phyloP scores from a whole-genome alignment of 2,113 vertebrate species.

The Astatotilapia flaviijosephi region DNA sequence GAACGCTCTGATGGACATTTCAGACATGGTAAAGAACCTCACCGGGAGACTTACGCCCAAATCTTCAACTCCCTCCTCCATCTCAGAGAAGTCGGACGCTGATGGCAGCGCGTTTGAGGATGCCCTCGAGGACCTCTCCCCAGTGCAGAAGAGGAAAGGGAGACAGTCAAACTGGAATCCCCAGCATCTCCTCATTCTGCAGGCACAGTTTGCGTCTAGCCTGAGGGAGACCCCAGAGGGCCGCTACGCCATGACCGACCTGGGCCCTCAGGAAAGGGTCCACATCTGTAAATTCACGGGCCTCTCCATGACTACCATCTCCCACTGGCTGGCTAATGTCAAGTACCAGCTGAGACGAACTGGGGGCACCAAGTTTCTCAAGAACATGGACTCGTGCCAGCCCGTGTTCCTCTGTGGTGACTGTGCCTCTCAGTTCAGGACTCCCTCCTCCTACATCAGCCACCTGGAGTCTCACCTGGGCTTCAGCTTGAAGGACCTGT shows the following conservation, averaged over 20 bases:
- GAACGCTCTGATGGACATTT: constrained; percentile 97
- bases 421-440: constrained; percentile 99
- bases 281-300: constrained; percentile 99
- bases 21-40: constrained; percentile 99
- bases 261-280: constrained; percentile 97
- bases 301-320: constrained; percentile 99
- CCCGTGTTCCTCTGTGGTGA: constrained; percentile 99
- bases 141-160: constrained; percentile 95
- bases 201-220: constrained; percentile 96
- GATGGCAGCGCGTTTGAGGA: constrained; percentile 96
- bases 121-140: constrained; percentile 90
- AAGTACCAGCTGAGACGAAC: constrained; percentile 99
- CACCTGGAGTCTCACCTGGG: constrained; percentile 98
- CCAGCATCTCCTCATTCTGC: constrained; percentile 96
- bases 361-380: constrained; percentile 98
- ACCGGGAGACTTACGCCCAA: constrained; percentile 95
- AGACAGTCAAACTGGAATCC: constrained; percentile 99
- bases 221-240: constrained; percentile 93
- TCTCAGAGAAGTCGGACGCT: constrained; percentile 96
- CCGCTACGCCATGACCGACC: constrained; percentile 96
- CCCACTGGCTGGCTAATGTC: constrained; percentile 99
- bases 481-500: constrained; percentile 99
- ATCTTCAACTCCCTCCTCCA: constrained; percentile 91
- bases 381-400: constrained; percentile 98
- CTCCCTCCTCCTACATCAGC: constrained; percentile 93